phyloP scores from a whole-genome alignment of 2,888 invertebrate species.

The Scotopteryx bipunctaria region DNA sequence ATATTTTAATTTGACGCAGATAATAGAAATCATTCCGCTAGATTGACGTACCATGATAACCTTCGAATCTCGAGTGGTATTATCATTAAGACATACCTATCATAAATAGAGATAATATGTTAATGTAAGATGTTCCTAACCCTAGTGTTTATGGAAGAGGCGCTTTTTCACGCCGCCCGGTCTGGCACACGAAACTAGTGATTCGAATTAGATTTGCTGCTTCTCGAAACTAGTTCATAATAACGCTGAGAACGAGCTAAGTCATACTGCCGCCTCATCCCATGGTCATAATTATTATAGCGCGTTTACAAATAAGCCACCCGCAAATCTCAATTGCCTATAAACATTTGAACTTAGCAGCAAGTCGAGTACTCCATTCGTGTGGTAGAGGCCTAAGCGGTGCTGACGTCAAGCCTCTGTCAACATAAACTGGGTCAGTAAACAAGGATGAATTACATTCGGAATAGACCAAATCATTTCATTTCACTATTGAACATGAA shows the following conservation, averaged over 20 bases:
- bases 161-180: conserved; percentile 59
- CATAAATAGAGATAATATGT: conserved; percentile 52
- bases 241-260: too few relatives aligned
- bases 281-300: too few relatives aligned
- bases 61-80: conserved; percentile 43
- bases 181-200: neutral
- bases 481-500: conserved; percentile 49
- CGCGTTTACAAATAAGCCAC: neutral
- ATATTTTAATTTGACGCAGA: conserved; percentile 14
- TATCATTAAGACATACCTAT: conserved; percentile 56
- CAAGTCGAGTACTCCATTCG: conserved; percentile 3
- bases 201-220: too few relatives aligned
- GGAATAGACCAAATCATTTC: conserved; percentile 59
- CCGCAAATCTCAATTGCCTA: neutral
- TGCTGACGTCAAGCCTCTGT: conserved; percentile 74
- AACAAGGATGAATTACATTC: conserved; percentile 72
- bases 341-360: conserved; percentile 1
- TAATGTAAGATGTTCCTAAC: conserved; percentile 55
- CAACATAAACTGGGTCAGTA: conserved; percentile 78
- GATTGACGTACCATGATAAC: conserved; percentile 40
- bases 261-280: too few relatives aligned
- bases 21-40: conserved; percentile 22
- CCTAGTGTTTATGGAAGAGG: conserved; percentile 56
- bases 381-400: conserved; percentile 40
- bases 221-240: too few relatives aligned